Percentiles rank a stretch among this genome's conserved stretches.
phyloP scores from a whole-genome alignment of 1,140 invertebrate genomes.

The Bombus superbus region DNA sequence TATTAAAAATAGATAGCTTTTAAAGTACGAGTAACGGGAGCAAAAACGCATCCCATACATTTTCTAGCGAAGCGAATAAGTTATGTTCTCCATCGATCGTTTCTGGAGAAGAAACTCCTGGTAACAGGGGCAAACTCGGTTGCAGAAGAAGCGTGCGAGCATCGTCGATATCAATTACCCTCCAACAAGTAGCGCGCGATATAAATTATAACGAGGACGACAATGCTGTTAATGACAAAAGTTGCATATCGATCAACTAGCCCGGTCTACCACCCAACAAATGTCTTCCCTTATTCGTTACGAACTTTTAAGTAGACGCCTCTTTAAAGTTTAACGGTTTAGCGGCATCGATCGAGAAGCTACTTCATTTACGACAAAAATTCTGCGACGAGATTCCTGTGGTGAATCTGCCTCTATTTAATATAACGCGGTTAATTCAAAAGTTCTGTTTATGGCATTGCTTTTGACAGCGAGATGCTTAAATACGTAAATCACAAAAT shows the following conservation, averaged over 20 bases:
- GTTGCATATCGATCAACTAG: conserved; percentile 11
- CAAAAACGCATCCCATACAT: neutral
- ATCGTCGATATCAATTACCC: neutral
- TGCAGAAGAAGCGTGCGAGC: neutral
- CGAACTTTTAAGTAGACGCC: neutral
- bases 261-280: neutral
- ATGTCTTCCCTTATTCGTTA: neutral
- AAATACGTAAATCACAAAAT: neutral
- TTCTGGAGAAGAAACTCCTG: no score
- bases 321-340: neutral
- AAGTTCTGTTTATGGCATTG: neutral
- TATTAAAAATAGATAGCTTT: neutral
- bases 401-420: neutral
- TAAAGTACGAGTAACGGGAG: neutral
- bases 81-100: neutral
- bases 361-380: neutral
- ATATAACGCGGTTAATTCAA: neutral
- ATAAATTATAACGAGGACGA: conserved; percentile 14
- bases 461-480: neutral
- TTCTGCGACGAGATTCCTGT: neutral
- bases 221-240: conserved; percentile 28
- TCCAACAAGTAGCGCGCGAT: neutral
- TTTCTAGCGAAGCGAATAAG: neutral
- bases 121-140: neutral
- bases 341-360: neutral